Evolutionary conservation across 2,888 invertebrate species (phyloP), one percentile per base, ranked within the genome.

Genomic region (Netelia melanura): DNA sequence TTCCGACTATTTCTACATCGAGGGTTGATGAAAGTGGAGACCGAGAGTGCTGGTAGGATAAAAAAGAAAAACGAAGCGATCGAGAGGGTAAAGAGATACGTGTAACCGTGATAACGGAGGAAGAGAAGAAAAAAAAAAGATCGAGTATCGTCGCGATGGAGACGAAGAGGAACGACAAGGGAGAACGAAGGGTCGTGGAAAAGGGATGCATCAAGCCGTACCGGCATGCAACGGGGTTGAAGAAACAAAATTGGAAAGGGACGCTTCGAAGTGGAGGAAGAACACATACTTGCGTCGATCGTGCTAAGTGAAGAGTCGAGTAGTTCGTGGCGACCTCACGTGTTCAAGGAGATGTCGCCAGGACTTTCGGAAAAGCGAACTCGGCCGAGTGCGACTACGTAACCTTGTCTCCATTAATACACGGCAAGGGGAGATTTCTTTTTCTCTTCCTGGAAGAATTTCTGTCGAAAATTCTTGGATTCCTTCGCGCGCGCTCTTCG

Each of bases 251-350:
- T 58, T 65, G 75, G 30, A 58, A 65, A 10, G 58, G 44, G 75
- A 61, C 43, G 44, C 30, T 43, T 62, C 54, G 23, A 64, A 56
- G 38, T 23, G 65, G 8, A 71, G 56, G 76, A 23, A 76, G 38
- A 52, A 56, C 68, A 48, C 64, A 64, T 58, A 30, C 68, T 70
- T 74, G 54, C 71, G 43, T 80, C 76, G 79, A 80, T 84, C 71
- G 58, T 65, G 64, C 52, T 71, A 80, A 84, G 80, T 76, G 80
- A 65, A 48, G 76, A 56, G 44, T 30, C 67, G 17, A 30, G 30
- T 30, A 43, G 61, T 38, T 56, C 65, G 48, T 79, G 43, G 62
- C 44, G 23, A 1, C 64, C 48, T 61, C n/a, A 30, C 25, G n/a
- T 64, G 25, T 58, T 17, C 17, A 58, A 58, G 0, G 21, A 8